Percentiles rank a stretch among this genome's conserved stretches.
phyloP scores from a whole-genome alignment of 2,113 vertebrate species.

The Mirounga angustirostris region DNA sequence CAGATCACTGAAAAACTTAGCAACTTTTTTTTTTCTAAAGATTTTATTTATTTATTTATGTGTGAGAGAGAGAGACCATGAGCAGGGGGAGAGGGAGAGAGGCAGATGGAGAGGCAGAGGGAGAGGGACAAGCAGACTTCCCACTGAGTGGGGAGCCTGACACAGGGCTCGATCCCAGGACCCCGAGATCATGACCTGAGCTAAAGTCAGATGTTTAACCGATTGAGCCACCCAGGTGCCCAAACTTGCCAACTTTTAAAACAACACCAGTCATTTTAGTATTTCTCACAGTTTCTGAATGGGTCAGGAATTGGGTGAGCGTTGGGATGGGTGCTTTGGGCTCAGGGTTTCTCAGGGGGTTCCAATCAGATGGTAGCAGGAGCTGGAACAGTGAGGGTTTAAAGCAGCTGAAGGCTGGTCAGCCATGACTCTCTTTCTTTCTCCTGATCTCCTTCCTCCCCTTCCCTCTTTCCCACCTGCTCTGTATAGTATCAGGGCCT shows the following conservation, averaged over 20 bases:
- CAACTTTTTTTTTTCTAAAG: background rate
- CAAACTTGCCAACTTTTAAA: background rate
- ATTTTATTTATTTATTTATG: background rate
- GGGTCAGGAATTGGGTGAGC: background rate
- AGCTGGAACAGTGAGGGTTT: background rate
- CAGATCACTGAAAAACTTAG: background rate
- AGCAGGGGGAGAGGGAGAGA: background rate
- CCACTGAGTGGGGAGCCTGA: background rate
- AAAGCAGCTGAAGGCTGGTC: background rate
- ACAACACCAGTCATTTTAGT: background rate
- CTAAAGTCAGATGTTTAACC: background rate
- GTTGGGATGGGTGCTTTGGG: background rate
- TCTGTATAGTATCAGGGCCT: background rate
- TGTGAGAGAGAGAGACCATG: background rate
- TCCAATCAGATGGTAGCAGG: background rate
- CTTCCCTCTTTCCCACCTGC: background rate
- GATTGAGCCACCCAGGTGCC: background rate
- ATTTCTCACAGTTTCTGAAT: conserved; percentile 27
- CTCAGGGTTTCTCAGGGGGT: background rate
- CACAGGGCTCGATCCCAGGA: background rate
- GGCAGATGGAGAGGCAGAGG: background rate
- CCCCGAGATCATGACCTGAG: background rate
- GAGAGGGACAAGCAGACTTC: background rate
- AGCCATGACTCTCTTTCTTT: background rate
- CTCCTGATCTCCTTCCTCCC: background rate